Evolutionary conservation across 1,140 invertebrate species (phyloP).

Genomic region (Drosophila ficusphila): DNA sequence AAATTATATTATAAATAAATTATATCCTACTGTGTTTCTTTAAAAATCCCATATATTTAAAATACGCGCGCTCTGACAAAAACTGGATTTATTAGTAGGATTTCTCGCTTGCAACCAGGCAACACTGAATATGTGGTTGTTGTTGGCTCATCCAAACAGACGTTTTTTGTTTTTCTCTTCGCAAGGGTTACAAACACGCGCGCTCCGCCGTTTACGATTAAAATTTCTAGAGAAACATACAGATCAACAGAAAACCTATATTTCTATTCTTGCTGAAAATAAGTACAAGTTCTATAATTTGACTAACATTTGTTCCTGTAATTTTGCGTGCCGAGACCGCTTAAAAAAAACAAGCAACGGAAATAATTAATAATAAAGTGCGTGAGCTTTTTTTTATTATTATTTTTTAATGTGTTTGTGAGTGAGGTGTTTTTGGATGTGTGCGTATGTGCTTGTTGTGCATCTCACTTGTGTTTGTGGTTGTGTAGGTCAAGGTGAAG

Average conservation of each 20-base stretch:
- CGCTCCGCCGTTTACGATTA: background rate
- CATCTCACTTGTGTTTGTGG: conserved; percentile 20
- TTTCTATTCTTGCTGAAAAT: background rate
- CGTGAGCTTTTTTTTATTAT: conserved; percentile 19
- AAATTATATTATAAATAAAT: too few species aligned
- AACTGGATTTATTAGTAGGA: background rate
- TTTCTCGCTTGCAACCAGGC: background rate
- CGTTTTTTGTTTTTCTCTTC: background rate
- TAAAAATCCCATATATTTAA: background rate
- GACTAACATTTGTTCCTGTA: background rate
- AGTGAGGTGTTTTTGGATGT: background rate
- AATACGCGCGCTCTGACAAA: background rate
- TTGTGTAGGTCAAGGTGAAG: conserved; percentile 52
- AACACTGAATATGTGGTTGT: too few species aligned
- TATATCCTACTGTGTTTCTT: too few species aligned
- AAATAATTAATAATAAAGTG: conserved; percentile 47
- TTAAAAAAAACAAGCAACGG: conserved; percentile 7
- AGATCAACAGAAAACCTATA: background rate
- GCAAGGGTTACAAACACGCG: background rate
- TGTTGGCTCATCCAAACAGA: background rate
- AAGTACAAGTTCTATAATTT: too few species aligned
- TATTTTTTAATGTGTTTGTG: conserved; percentile 2
- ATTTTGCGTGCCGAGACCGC: background rate
- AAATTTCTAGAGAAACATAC: background rate
- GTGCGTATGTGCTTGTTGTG: background rate